Evolutionary conservation across 2,888 invertebrate species (phyloP).

Genomic region (Periphyllus acericola): DNA sequence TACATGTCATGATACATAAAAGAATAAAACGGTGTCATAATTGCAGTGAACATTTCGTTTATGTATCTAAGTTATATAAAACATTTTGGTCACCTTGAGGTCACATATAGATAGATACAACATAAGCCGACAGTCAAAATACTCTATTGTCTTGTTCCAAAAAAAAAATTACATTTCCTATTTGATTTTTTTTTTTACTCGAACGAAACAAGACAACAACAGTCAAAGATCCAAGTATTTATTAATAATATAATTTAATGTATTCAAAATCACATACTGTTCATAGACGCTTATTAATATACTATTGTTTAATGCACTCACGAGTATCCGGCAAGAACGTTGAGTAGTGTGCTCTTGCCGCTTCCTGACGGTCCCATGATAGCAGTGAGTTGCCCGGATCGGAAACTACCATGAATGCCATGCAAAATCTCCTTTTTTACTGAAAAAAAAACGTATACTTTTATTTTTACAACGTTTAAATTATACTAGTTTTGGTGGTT

Average conservation of each 20-base stretch:
- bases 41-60: too few relatives aligned
- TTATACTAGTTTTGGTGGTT: neutral
- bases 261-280: constrained; percentile 9
- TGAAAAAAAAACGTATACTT: constrained; percentile 67
- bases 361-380: constrained; percentile 79
- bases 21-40: too few relatives aligned
- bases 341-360: constrained; percentile 87
- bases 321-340: constrained; percentile 90
- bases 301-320: constrained; percentile 69
- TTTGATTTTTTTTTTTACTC: neutral
- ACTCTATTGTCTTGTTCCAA: constrained; percentile 12
- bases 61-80: neutral
- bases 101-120: neutral
- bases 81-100: neutral
- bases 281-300: constrained; percentile 8
- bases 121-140: neutral
- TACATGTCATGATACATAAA: too few relatives aligned
- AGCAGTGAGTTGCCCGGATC: constrained; percentile 74
- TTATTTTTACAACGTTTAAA: constrained; percentile 52
- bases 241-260: neutral
- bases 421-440: constrained; percentile 70
- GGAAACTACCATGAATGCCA: constrained; percentile 70
- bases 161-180: constrained; percentile 42
- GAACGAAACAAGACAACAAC: neutral
- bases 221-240: constrained; percentile 10